Base-by-base conservation (phyloP, 2,797 vertebrate species). In the Cryptoprocta ferox region DNA sequence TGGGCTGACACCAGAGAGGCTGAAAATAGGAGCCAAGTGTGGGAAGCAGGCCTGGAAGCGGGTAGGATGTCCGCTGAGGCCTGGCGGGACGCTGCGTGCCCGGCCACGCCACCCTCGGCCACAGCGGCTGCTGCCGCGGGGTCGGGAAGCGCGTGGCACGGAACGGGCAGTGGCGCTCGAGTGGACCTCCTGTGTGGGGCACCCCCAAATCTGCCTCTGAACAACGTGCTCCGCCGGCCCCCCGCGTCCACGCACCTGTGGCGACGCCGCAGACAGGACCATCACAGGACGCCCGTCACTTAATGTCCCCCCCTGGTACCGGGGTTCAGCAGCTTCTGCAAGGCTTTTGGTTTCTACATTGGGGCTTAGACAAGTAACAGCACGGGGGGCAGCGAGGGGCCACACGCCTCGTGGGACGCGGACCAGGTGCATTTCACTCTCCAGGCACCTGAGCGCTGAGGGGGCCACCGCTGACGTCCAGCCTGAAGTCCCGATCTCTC, bases 381-480 rank as follows among this genome's bases (percentile, higher is more conserved):
- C n/a, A n/a, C n/a, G n/a, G n/a, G n/a, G 42, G 9, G 48, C 48
- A 48, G 48, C 11, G 48, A 48, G 48, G 48, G 48, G 12, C 15
- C 12, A 42, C 19, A 1, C 30, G 0, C 4, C 4, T 11, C 14
- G 4, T 24, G 30, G 61, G n/a, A 28, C 0, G n/a, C 30, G 10
- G 30, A 11, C 0, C 0, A 1, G 0, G 28, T 21, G 15, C 13
- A 0, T 0, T 24, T 50, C 4, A 37, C 35, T 7, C 4, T 2
- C 9, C 19, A 3, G 70, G 3, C 7, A 5, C 32, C n/a, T 28
- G 42, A 16, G n/a, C 2, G 3, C 18, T 0, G 4, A 59, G 61
- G 42, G 26, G 6, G 6, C 39, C 16, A 1, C 39, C 2, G 3
- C 16, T 1, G 26, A 32, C 13, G 2, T n/a, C 59, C 21, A 0